These are phyloP conservation scores for Campylomormyrus tamandua DNA, from an alignment of 2,113 vertebrate genomes.

Conservation along the genomic window DNA sequence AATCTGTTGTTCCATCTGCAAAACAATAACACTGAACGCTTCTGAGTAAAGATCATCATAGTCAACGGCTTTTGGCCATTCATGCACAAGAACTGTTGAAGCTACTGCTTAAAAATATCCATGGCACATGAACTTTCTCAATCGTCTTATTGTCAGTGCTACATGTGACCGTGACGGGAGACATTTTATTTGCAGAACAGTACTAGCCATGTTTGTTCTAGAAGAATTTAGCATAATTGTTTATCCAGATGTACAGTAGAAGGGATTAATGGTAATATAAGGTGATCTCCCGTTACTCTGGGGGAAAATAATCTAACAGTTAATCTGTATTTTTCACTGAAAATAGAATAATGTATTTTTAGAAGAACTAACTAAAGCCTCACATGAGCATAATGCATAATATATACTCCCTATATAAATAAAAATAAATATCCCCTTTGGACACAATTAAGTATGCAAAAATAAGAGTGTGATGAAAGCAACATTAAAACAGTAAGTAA, in stretches of 20 bases:
- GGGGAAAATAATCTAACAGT: neutral
- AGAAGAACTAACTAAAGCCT: neutral
- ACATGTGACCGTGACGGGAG: neutral
- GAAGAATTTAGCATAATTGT: slow-evolving; percentile 9
- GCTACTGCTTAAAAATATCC: slow-evolving; percentile 3
- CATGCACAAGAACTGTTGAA: slow-evolving; percentile 22
- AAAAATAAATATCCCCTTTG: neutral
- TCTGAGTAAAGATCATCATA: slow-evolving; percentile 23
- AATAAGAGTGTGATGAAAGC: neutral
- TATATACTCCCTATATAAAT: neutral
- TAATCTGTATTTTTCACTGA: neutral
- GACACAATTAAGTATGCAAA: neutral
- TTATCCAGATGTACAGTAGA: neutral
- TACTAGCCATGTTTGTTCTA: slow-evolving; percentile 7
- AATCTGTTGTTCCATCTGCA: slow-evolving; percentile 25
- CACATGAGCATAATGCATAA: neutral
- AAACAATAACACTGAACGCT: slow-evolving; percentile 18
- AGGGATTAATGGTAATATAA: neutral
- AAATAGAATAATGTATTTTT: neutral
- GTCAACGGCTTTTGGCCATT: slow-evolving; percentile 16
- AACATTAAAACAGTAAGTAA: neutral
- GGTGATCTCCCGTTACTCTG: neutral
- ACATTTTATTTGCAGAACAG: neutral
- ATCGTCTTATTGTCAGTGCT: neutral
- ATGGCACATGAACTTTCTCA: neutral